A percentile compares a stretch with the other conserved stretches of the same genome.
phyloP scores from a whole-genome alignment of 2,888 invertebrate species.

The Dicyrtomina minuta region DNA sequence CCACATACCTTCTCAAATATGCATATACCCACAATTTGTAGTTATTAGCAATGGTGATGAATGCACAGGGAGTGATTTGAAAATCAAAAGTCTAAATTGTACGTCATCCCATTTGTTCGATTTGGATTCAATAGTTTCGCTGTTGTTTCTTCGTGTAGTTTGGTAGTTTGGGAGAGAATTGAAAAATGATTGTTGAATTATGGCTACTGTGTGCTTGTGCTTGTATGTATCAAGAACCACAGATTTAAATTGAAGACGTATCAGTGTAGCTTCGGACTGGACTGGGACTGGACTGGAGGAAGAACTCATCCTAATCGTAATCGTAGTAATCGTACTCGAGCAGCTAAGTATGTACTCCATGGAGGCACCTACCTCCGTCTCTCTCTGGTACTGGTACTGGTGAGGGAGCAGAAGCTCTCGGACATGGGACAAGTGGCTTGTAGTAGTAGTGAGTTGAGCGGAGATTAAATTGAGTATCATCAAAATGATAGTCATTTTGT shows the following conservation, averaged over 20 bases:
- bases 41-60: too few relatives aligned
- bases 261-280: not conserved
- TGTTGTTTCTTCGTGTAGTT: too few relatives aligned
- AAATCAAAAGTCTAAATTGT: too few relatives aligned
- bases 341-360: too few relatives aligned
- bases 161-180: not conserved
- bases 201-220: slow-evolving; percentile 18
- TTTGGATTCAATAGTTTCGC: slow-evolving; percentile 3
- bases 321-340: too few relatives aligned
- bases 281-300: too few relatives aligned
- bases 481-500: slow-evolving; percentile 31
- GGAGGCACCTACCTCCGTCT: too few relatives aligned
- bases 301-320: too few relatives aligned
- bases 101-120: not conserved
- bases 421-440: not conserved
- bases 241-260: not conserved
- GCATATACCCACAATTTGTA: too few relatives aligned
- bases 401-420: too few relatives aligned
- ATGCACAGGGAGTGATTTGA: too few relatives aligned
- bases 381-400: not conserved
- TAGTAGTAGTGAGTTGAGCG: not conserved
- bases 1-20: too few relatives aligned
- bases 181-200: slow-evolving; percentile 23
- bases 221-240: not conserved
- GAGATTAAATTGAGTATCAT: slow-evolving; percentile 21